Evolutionary conservation across 2,113 vertebrate species (phyloP), one percentile per base, ranked within the genome.

Genomic region (Sialia sialis): DNA sequence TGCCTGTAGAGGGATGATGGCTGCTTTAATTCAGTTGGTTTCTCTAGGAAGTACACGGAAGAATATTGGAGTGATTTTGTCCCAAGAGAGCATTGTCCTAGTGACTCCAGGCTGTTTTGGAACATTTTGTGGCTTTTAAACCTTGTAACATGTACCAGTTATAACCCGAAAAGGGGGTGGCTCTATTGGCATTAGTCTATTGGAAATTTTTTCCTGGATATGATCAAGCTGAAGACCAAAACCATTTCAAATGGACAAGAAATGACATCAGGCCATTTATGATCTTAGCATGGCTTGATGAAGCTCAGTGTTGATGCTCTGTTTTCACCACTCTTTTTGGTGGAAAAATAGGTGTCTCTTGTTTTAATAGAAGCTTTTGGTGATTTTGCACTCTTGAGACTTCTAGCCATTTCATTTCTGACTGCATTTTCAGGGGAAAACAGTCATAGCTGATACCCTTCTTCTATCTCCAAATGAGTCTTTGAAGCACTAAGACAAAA

Each of bases 91-190:
- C 55, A 74, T 59, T 11, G 2, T 90, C 73, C 62, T 32, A 19
- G 78, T 89, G 84, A 89, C 81, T 97, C 21, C 49, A 77, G 59
- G 38, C 85, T 97, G 87, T 93, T 96, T 92, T 92, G 91, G 91
- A 97, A 97, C 95, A 94, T 87, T 89, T 67, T 97, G 93, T 97
- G 96, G 93, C 78, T 91, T 94, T 89, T 63, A 43, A 79, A 48
- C 89, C 86, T 96, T 96, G 83, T 94, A 93, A 85, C 39, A 14
- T 86, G 87, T 90, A 87, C 62, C 68, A 91, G 1, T 97, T 89
- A 87, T 10, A 81, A 95, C 74, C 90, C 63, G 16, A 66, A 94
- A 96, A 94, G 93, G 88, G 88, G 64, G 76, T 87, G 76, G 70
- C 70, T 91, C 46, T 92, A 43, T 60, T 90, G 70, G 56, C 74